These are phyloP conservation scores for Hydriomena furcata DNA, from an alignment of 2,888 invertebrate genomes.

Conservation along the genomic window DNA sequence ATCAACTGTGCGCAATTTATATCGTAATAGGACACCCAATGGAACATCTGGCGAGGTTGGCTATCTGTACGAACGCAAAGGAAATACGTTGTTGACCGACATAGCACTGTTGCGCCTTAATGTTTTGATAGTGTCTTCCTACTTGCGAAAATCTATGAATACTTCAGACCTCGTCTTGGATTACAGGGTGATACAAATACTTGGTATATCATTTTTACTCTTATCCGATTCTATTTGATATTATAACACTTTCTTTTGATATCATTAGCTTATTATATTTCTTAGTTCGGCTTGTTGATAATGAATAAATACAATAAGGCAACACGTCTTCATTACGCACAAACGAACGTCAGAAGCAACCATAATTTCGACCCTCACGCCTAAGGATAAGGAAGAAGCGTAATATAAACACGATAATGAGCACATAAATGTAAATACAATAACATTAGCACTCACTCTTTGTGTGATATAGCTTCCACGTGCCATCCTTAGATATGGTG, in stretches of 20 bases:
- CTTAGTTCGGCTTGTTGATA: no score
- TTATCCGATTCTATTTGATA: no score
- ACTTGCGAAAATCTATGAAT: constrained; percentile 18
- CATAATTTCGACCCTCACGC: constrained; percentile 37
- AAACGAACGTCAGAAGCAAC: constrained; percentile 11
- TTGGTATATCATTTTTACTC: no score
- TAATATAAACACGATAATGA: constrained; percentile 45
- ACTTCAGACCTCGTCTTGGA: neutral
- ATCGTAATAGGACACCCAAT: constrained; percentile 34
- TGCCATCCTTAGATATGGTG: constrained; percentile 93
- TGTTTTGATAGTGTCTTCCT: constrained; percentile 19
- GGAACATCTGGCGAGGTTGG: constrained; percentile 32
- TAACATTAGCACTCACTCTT: constrained; percentile 84
- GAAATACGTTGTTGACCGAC: constrained; percentile 29
- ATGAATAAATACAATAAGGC: neutral
- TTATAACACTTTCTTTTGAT: no score
- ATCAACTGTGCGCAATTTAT: constrained; percentile 30
- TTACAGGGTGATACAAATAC: no score
- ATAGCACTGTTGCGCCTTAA: constrained; percentile 17
- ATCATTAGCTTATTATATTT: no score
- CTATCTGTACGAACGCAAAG: constrained; percentile 18
- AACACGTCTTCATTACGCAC: constrained; percentile 1
- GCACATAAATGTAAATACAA: constrained; percentile 44
- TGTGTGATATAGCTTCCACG: constrained; percentile 93
- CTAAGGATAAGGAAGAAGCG: constrained; percentile 29